Evolutionary conservation across 37 sponge, comb jelly and placozoan genomes (phyloP).

Genomic region (Dysidea cf. avara): DNA sequence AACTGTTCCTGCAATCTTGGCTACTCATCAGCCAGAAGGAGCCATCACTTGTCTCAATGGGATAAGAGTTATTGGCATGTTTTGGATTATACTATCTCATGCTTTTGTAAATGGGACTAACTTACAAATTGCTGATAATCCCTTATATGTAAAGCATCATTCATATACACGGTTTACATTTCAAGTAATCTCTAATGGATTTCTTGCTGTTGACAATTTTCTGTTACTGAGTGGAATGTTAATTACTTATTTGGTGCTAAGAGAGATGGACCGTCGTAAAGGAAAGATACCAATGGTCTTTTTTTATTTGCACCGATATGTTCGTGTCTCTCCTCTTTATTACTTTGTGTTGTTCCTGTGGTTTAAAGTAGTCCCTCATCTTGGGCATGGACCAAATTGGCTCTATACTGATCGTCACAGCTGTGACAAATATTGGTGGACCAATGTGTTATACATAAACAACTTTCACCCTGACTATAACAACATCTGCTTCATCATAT

Average conservation of each 20-base stretch:
- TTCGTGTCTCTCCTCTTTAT: constrained; percentile 78
- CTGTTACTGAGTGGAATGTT: constrained; percentile 85
- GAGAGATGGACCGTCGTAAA: constrained; percentile 54
- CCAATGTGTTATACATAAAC: constrained; percentile 53
- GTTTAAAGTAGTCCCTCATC: constrained; percentile 13
- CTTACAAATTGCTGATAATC: not conserved
- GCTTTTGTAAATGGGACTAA: constrained; percentile 22
- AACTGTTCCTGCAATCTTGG: constrained; percentile 44
- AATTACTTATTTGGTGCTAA: constrained; percentile 61
- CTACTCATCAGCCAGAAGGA: constrained; percentile 51
- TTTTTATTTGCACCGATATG: constrained; percentile 78
- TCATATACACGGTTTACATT: constrained; percentile 27
- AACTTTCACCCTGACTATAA: constrained; percentile 57
- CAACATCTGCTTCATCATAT: constrained; percentile 45
- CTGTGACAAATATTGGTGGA: too few relatives aligned
- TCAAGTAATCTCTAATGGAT: constrained; percentile 54
- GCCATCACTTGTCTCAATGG: constrained; percentile 79
- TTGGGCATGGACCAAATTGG: not conserved
- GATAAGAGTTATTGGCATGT: constrained; percentile 76
- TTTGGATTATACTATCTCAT: constrained; percentile 78
- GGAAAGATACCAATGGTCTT: constrained; percentile 56
- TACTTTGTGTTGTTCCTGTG: constrained; percentile 64
- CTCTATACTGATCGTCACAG: not conserved
- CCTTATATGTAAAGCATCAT: not conserved
- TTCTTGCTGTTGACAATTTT: constrained; percentile 78